phyloP scores from a whole-genome alignment of 2,888 invertebrate genomes.

The Zelleria hepariella region DNA sequence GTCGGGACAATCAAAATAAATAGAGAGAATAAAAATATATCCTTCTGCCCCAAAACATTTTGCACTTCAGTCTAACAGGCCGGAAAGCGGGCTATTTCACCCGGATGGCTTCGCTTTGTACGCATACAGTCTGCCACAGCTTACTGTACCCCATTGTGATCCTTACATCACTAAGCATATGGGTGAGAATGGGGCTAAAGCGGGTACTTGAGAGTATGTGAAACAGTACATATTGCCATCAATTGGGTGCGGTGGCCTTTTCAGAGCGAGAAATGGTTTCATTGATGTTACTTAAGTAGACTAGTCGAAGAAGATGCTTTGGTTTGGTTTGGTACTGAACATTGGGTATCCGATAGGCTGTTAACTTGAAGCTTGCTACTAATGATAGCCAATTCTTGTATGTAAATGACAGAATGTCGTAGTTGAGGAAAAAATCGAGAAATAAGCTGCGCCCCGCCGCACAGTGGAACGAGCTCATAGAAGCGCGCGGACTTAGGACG shows the following conservation, averaged over 20 bases:
- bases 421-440: too few relatives aligned
- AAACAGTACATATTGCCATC: background rate
- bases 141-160: background rate
- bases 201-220: background rate
- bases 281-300: background rate
- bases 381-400: too few relatives aligned
- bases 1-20: background rate
- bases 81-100: conserved; percentile 2
- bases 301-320: background rate
- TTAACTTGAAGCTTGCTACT: too few relatives aligned
- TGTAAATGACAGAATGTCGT: too few relatives aligned
- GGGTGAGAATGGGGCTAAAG: background rate
- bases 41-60: background rate
- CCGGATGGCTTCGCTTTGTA: background rate
- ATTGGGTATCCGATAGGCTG: too few relatives aligned
- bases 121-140: background rate
- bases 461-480: too few relatives aligned
- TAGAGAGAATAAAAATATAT: background rate
- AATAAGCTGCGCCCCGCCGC: too few relatives aligned
- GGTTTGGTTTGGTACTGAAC: too few relatives aligned
- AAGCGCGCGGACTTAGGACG: too few relatives aligned
- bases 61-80: background rate
- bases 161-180: background rate
- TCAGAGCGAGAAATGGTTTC: background rate
- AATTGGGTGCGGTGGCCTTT: background rate